Conservation (phyloP, 2,113 vertebrate species). For the Nematolebias whitei region DNA sequence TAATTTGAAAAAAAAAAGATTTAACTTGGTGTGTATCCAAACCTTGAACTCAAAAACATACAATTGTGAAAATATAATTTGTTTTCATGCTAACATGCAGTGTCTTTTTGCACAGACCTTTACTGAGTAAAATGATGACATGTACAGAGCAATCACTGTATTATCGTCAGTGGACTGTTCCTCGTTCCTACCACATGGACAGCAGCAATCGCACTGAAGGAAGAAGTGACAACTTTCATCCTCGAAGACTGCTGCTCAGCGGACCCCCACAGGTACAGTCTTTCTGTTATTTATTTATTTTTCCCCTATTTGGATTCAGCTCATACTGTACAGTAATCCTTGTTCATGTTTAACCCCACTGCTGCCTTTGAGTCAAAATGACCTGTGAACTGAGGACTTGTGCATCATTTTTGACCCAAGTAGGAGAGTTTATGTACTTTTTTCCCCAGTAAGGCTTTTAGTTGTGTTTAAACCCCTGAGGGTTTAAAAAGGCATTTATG, state of each 20-base stretch:
- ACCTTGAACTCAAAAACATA: background rate
- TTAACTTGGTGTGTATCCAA: background rate
- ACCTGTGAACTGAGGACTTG: no score
- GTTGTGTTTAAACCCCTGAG: background rate
- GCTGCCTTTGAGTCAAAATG: no score
- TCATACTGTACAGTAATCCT: no score
- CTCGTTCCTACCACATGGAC: conserved; percentile 93
- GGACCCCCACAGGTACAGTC: conserved; percentile 92
- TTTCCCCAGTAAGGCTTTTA: no score
- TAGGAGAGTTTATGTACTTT: no score
- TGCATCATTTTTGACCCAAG: no score
- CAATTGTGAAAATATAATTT: background rate
- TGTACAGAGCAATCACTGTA: conserved; percentile 97
- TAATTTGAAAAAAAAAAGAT: no score
- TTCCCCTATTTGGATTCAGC: no score
- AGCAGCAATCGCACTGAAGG: conserved; percentile 88
- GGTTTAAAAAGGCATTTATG: background rate
- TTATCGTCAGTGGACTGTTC: conserved; percentile 95
- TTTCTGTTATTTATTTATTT: background rate
- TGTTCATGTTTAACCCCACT: no score
- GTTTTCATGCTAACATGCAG: background rate
- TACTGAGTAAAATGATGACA: conserved; percentile 96
- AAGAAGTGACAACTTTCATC: conserved; percentile 90
- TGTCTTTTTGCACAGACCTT: conserved; percentile 73
- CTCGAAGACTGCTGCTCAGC: conserved; percentile 92